phyloP scores from a whole-genome alignment of 2,888 invertebrate genomes.

The Phortica magna region DNA sequence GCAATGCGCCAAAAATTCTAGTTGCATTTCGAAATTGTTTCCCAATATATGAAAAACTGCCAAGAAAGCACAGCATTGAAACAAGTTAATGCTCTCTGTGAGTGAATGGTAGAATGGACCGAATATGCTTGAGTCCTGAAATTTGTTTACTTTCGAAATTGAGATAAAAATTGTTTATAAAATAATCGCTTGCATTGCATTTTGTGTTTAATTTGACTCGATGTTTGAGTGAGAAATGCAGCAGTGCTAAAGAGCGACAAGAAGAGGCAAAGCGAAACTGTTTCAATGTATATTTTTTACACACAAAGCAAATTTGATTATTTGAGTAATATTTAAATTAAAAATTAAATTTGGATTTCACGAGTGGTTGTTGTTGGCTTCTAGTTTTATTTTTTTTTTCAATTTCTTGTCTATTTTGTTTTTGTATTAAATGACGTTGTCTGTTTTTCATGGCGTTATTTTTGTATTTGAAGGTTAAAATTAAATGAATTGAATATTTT shows the following conservation, averaged over 20 bases:
- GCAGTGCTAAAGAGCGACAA: background rate
- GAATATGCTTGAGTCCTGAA: background rate
- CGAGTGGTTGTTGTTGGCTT: background rate
- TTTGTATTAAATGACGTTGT: background rate
- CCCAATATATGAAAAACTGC: slow-evolving; percentile 61
- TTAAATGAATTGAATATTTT: slow-evolving; percentile 48
- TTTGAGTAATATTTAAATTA: background rate
- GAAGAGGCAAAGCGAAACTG: background rate
- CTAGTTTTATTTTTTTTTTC: background rate
- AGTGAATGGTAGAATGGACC: slow-evolving; percentile 25
- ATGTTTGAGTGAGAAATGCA: background rate
- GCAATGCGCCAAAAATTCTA: slow-evolving; percentile 57
- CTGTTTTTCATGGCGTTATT: background rate
- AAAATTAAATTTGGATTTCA: slow-evolving; percentile 13
- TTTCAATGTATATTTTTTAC: background rate
- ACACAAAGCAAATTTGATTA: background rate
- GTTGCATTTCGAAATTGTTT: slow-evolving; percentile 53
- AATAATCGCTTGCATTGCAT: background rate
- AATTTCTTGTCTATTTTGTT: background rate
- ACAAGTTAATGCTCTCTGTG: slow-evolving; percentile 61
- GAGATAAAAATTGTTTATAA: background rate
- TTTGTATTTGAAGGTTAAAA: slow-evolving; percentile 2
- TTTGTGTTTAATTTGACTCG: background rate
- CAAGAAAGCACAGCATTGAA: slow-evolving; percentile 55
- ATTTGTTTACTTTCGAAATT: slow-evolving; percentile 12